These are phyloP conservation scores for Oncorhynchus nerka DNA, from an alignment of 2,113 vertebrate genomes.

Conservation along the genomic window DNA sequence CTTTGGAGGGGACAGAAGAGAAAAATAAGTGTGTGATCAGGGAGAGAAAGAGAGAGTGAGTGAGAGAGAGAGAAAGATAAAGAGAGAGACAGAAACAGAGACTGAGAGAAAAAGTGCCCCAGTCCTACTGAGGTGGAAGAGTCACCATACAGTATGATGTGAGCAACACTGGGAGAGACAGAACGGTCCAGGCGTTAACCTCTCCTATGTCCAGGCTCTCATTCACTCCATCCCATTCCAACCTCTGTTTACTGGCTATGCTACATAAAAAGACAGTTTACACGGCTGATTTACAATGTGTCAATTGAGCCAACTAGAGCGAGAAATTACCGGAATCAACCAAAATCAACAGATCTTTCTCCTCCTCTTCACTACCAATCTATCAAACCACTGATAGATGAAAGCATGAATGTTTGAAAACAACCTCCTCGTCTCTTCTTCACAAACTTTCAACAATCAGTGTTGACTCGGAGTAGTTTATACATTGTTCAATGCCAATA, in stretches of 20 bases:
- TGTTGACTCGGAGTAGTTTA: not conserved
- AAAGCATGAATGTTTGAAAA: not conserved
- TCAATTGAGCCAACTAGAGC: constrained; percentile 5
- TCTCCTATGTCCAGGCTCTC: not conserved
- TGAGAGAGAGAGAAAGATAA: too few relatives aligned
- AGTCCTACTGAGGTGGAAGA: not conserved
- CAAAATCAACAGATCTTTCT: constrained; percentile 1
- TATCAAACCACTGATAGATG: not conserved
- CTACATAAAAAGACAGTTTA: constrained; percentile 9
- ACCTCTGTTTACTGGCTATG: not conserved
- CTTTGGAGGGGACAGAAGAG: constrained; percentile 16
- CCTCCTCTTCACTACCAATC: not conserved
- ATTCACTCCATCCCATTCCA: not conserved
- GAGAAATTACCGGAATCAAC: constrained; percentile 5
- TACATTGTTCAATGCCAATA: not conserved
- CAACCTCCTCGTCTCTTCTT: not conserved
- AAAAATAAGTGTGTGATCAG: constrained; percentile 24
- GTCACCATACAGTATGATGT: not conserved
- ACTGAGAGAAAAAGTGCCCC: not conserved
- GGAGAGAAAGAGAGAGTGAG: not conserved
- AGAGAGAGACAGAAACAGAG: not conserved
- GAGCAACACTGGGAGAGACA: not conserved
- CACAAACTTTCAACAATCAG: not conserved
- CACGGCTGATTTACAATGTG: constrained; percentile 12
- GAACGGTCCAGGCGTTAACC: constrained; percentile 26